Percentiles rank a stretch among this genome's conserved stretches.
phyloP scores from a whole-genome alignment of 2,888 invertebrate genomes.

The Drosophila gaucha region DNA sequence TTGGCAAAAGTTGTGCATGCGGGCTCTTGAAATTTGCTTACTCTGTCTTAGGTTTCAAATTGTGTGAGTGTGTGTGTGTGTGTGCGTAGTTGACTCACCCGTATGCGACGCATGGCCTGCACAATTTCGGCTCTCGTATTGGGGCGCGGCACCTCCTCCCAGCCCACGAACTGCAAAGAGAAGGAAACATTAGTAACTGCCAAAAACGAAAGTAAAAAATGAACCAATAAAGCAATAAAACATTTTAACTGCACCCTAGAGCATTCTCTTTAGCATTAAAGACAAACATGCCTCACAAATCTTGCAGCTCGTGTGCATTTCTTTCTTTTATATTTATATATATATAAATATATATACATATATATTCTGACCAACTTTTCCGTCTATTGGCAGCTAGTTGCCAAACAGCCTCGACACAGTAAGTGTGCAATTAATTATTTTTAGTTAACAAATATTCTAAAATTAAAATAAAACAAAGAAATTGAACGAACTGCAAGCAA shows the following conservation, averaged over 20 bases:
- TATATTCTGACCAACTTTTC: conserved; percentile 13
- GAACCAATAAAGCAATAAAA: conserved; percentile 16
- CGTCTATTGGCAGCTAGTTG: conserved; percentile 29
- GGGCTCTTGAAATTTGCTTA: conserved; percentile 26
- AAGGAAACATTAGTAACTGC: conserved; percentile 37
- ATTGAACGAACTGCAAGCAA: not conserved
- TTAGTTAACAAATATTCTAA: conserved; percentile 37
- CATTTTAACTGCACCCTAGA: conserved; percentile 17
- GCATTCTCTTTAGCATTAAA: conserved; percentile 18
- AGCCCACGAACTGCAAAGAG: conserved; percentile 97
- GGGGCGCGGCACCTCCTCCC: conserved; percentile 98
- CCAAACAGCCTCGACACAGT: conserved; percentile 66
- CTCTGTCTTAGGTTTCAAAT: conserved; percentile 15
- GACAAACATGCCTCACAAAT: not conserved
- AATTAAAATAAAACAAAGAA: conserved; percentile 28
- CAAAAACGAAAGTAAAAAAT: conserved; percentile 10
- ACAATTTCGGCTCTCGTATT: conserved; percentile 99
- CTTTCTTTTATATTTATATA: conserved; percentile 8
- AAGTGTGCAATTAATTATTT: conserved; percentile 48
- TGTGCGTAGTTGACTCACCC: conserved; percentile 89
- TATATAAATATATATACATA: not conserved
- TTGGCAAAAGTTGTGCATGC: conserved; percentile 45
- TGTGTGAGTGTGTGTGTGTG: conserved; percentile 16
- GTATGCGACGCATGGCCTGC: conserved; percentile 98
- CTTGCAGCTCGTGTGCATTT: conserved; percentile 50